phyloP scores from a whole-genome alignment of 2,888 invertebrate genomes.

The Perdita meconis region DNA sequence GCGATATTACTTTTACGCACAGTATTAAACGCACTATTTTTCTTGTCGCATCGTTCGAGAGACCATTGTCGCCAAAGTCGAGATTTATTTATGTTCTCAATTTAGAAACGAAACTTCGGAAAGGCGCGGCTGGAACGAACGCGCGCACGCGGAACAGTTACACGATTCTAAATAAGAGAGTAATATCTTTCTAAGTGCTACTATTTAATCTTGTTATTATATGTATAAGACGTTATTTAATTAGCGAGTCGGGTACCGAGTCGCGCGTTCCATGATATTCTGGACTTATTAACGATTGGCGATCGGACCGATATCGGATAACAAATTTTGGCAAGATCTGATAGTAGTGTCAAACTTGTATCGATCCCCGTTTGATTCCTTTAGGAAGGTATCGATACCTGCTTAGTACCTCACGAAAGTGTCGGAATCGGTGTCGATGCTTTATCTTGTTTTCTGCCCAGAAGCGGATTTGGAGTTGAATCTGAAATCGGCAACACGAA shows the following conservation, averaged over 20 bases:
- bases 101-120: conserved; percentile 40
- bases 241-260: conserved; percentile 68
- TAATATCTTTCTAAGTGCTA: conserved; percentile 82
- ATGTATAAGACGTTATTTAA: conserved; percentile 84
- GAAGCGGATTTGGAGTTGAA: no score
- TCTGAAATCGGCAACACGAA: no score
- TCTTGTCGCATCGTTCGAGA: conserved; percentile 43
- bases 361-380: no score
- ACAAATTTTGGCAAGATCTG: no score
- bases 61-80: conserved; percentile 39
- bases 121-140: conserved; percentile 27
- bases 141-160: conserved; percentile 64
- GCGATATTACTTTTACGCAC: conserved; percentile 60
- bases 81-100: conserved; percentile 36
- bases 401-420: no score
- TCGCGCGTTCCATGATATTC: conserved; percentile 66
- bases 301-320: no score
- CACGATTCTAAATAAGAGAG: conserved; percentile 82
- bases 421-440: no score
- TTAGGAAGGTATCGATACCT: no score
- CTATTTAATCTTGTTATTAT: conserved; percentile 84
- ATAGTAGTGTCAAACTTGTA: no score
- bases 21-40: conserved; percentile 66
- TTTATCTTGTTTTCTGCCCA: no score
- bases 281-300: conserved; percentile 46